Evolutionary conservation across 2,888 invertebrate genomes (phyloP), one percentile per base, ranked within the genome.

Genomic region (Himalopsyche anomala): DNA sequence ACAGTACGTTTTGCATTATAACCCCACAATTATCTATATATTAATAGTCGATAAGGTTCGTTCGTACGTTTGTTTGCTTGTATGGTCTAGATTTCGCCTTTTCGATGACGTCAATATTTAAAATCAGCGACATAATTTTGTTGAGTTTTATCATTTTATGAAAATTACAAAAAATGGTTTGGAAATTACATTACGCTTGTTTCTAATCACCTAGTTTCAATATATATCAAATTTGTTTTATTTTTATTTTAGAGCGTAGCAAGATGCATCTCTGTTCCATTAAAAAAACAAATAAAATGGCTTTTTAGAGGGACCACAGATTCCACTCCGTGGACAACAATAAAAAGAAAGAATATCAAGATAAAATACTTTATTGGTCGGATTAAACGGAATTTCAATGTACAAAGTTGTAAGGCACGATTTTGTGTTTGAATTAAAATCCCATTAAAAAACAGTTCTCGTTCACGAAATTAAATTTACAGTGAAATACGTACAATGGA

Each of bases 231-330:
- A 28, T 36, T 36, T 12, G 36, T 36, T 51, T 51, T 74, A 38
- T 74, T 12, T 74, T 74, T 74, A 36, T 12, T 74, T 36, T 15
- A 74, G 36, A 74, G 74, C 74, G 74, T 74, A 74, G 38, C 74
- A 36, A 74, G 69, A 74, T 74, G 74, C 74, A 74, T 74, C 36
- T 38, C 74, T 38, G 74, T 0, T 74, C 15, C 74, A 74, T 11
- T 74, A 74, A 74, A 51, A 74, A 74, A 74, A 74, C 74, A 36
- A 74, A 74, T 74, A 74, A 74, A 74, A 74, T 4, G 36, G 28
- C 11, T 2, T 74, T 74, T 74, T 38, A 74, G 74, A 12, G 74
- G 74, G 74, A 38, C 38, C 74, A 74, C 38, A 74, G 8, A 74
- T 36, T 74, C 36, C 38, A 36, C 74, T 74, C 2, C 36, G 74